These are phyloP conservation scores for Sus cebifrons DNA, from an alignment of 2,797 vertebrate species.

Conservation along the genomic window DNA sequence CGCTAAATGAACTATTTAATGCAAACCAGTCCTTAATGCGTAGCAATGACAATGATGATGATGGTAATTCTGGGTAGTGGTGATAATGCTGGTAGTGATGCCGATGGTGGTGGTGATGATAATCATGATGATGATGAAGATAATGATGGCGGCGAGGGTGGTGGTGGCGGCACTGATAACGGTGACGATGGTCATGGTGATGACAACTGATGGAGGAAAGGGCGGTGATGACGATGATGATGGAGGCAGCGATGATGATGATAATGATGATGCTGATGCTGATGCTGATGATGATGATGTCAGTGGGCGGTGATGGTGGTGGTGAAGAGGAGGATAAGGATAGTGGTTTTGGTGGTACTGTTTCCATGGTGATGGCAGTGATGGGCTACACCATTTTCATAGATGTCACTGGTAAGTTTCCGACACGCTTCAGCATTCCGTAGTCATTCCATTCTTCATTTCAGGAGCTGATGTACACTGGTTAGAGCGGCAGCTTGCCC, in stretches of 20 bases:
- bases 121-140: background rate
- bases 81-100: background rate
- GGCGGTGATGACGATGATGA: accelerated
- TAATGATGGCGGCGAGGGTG: accelerated
- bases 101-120: too few relatives aligned
- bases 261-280: accelerated
- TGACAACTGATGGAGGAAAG: too few relatives aligned
- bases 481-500: background rate
- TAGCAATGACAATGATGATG: accelerated
- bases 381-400: background rate
- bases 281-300: background rate
- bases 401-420: background rate
- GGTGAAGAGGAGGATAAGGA: background rate
- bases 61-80: accelerated
- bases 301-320: background rate
- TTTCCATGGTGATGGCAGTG: too few relatives aligned
- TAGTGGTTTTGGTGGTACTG: background rate
- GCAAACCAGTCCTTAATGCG: background rate
- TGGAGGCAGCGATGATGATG: too few relatives aligned
- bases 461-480: background rate
- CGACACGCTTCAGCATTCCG: background rate
- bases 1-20: background rate
- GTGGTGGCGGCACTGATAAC: accelerated
- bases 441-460: background rate
- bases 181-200: accelerated